Evolutionary conservation across 1,140 invertebrate genomes (phyloP).

Genomic region (Metaphire vulgaris): DNA sequence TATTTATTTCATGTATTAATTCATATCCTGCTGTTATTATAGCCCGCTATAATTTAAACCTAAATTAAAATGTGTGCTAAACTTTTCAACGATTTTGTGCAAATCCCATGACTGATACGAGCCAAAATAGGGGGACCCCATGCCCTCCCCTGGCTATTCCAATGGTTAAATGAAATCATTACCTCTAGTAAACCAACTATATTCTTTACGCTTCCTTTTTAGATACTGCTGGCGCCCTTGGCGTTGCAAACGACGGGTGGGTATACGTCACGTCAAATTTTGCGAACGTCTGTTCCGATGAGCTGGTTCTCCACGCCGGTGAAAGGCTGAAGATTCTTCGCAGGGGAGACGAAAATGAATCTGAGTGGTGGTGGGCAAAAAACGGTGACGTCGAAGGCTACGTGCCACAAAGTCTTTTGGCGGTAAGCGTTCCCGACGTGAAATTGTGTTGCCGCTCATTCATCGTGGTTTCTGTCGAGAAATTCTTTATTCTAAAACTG

Average conservation of each 20-base stretch:
- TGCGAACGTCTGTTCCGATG: not conserved
- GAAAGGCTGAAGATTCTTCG: slow-evolving; percentile 3
- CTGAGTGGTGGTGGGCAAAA: slow-evolving; percentile 16
- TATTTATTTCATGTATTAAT: too few relatives aligned
- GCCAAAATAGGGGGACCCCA: too few relatives aligned
- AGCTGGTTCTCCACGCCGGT: not conserved
- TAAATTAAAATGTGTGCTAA: too few relatives aligned
- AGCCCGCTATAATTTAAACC: too few relatives aligned
- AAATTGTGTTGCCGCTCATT: too few relatives aligned
- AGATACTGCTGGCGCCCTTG: slow-evolving; percentile 3
- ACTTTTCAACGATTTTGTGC: too few relatives aligned
- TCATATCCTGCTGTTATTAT: too few relatives aligned
- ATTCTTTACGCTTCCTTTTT: too few relatives aligned
- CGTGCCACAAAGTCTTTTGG: not conserved
- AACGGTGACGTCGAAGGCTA: not conserved
- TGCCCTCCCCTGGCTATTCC: too few relatives aligned
- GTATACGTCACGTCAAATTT: not conserved
- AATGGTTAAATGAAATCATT: too few relatives aligned
- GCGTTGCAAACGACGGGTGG: slow-evolving; percentile 6
- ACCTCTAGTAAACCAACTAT: too few relatives aligned
- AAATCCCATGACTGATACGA: too few relatives aligned
- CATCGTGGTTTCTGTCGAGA: not conserved
- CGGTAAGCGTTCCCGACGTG: not conserved
- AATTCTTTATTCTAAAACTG: not conserved
- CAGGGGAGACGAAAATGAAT: slow-evolving; percentile 21